phyloP scores from a whole-genome alignment of 2,797 vertebrate species.

The Oophaga sylvatica region DNA sequence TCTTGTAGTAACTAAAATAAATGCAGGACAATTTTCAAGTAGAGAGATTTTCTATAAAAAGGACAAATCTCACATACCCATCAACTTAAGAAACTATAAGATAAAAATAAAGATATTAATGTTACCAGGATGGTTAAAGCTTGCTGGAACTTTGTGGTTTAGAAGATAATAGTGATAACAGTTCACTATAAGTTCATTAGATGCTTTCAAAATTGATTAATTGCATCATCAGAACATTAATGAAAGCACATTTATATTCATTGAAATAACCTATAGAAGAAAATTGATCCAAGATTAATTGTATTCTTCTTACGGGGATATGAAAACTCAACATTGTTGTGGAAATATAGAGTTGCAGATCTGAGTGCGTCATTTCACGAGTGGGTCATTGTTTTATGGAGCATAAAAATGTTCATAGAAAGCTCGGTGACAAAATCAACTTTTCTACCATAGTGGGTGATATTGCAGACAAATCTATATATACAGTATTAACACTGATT shows the following conservation, averaged over 20 bases:
- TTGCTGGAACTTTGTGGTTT: background rate
- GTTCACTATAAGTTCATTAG: conserved; percentile 4
- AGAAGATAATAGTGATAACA: background rate
- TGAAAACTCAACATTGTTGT: background rate
- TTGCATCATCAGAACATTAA: background rate
- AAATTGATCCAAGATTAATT: background rate
- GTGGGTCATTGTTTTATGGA: too few relatives aligned
- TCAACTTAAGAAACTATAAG: background rate
- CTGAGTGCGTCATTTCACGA: too few relatives aligned
- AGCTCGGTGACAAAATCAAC: too few relatives aligned
- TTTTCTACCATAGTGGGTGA: too few relatives aligned
- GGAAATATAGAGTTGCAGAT: background rate
- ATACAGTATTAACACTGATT: too few relatives aligned
- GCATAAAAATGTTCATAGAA: too few relatives aligned
- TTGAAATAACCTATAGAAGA: conserved; percentile 10
- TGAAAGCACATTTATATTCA: conserved; percentile 3
- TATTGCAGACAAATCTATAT: too few relatives aligned
- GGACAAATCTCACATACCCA: background rate
- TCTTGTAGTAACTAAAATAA: too few relatives aligned
- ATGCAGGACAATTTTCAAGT: too few relatives aligned
- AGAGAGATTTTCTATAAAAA: too few relatives aligned
- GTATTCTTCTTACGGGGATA: background rate
- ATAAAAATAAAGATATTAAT: background rate
- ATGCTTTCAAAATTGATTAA: background rate
- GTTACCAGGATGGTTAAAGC: too few relatives aligned